Percentiles rank a stretch among this genome's conserved stretches.
These are phyloP conservation scores for Pentalonia nigronervosa DNA, from an alignment of 1,140 invertebrate species.

Conservation along the genomic window DNA sequence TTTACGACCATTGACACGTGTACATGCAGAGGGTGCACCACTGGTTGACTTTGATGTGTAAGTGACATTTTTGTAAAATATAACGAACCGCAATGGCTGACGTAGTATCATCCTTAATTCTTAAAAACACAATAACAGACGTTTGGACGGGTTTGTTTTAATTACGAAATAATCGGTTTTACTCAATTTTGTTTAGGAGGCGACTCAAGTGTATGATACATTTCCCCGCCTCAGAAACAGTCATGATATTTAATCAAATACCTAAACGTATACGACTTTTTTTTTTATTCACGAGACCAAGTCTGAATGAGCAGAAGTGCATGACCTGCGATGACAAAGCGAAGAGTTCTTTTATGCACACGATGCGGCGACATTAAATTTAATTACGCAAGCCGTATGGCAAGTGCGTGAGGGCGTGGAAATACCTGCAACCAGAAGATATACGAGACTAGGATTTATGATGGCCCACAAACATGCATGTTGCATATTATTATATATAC, in stretches of 20 bases:
- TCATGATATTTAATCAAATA: neutral
- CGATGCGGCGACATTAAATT: constrained; percentile 2
- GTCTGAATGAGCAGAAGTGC: neutral
- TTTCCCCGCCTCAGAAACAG: neutral
- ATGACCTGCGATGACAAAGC: neutral
- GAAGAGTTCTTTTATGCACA: neutral
- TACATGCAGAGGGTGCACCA: neutral
- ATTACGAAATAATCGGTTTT: neutral
- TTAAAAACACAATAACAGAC: neutral
- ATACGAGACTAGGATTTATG: constrained; percentile 36
- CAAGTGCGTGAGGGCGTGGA: neutral
- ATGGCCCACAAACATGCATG: neutral
- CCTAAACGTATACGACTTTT: neutral
- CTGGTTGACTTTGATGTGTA: constrained; percentile 30
- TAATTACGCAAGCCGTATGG: constrained; percentile 18
- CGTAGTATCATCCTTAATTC: neutral
- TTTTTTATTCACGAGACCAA: neutral
- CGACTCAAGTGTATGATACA: neutral
- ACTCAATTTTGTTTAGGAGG: neutral
- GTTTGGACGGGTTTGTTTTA: neutral
- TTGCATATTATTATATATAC: too few relatives aligned
- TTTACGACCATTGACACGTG: constrained; percentile 48
- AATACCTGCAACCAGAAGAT: neutral
- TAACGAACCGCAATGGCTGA: neutral
- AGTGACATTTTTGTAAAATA: constrained; percentile 11